Conservation (phyloP, 2,888 invertebrate species). For the Plagodis pulveraria region DNA sequence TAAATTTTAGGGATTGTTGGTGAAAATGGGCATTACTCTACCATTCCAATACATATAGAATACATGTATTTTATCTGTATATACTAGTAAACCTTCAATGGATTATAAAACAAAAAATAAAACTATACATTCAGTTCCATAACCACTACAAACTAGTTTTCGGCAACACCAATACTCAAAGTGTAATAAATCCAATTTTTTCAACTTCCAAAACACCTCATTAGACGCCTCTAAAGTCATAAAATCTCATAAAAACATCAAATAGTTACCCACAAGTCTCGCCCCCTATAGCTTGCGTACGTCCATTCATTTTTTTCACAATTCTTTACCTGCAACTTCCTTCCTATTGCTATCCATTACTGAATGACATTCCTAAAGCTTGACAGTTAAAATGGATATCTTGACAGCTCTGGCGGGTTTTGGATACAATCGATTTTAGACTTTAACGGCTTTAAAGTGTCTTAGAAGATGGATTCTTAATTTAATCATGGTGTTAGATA, state of each 20-base stretch:
- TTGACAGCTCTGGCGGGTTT: slow-evolving; percentile 52
- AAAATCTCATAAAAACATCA: slow-evolving; percentile 46
- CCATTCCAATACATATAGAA: too few relatives aligned
- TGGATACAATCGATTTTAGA: slow-evolving; percentile 38
- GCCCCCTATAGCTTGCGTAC: slow-evolving; percentile 55
- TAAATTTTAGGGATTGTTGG: too few relatives aligned
- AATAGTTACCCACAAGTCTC: slow-evolving; percentile 50
- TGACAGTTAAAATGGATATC: slow-evolving; percentile 59
- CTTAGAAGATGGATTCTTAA: too few relatives aligned
- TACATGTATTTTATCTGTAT: too few relatives aligned
- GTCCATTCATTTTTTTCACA: slow-evolving; percentile 62
- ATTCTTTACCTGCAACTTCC: slow-evolving; percentile 80
- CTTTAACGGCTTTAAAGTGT: slow-evolving; percentile 6
- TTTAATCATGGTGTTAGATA: too few relatives aligned
- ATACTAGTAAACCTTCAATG: too few relatives aligned
- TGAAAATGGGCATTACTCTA: too few relatives aligned
- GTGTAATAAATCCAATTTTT: slow-evolving; percentile 39
- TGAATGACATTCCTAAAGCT: slow-evolving; percentile 73
- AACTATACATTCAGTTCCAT: too few relatives aligned
- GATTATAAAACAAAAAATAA: too few relatives aligned
- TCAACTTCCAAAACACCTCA: slow-evolving; percentile 45
- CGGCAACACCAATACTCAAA: background rate
- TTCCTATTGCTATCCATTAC: slow-evolving; percentile 81
- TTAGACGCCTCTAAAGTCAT: slow-evolving; percentile 46
- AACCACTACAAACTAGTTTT: background rate